A percentile compares a stretch with the other conserved stretches of the same genome.
phyloP scores from a whole-genome alignment of 2,113 vertebrate species.

The Silurus glanis region DNA sequence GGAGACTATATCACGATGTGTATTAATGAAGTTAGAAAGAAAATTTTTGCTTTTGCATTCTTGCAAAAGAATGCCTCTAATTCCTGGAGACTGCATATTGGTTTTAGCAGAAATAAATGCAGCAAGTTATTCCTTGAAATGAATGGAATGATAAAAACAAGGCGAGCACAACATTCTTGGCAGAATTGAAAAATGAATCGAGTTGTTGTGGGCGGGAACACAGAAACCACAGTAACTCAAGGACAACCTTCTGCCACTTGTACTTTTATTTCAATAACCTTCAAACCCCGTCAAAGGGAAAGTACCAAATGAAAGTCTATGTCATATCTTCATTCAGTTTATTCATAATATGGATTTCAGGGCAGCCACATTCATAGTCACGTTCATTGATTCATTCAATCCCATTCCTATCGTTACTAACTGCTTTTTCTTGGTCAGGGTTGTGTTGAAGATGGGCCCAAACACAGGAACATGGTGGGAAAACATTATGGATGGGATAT shows the following conservation, averaged over 20 bases:
- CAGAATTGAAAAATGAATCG: not conserved
- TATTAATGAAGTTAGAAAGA: slow-evolving; percentile 12
- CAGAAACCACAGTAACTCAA: not conserved
- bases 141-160: slow-evolving; percentile 26
- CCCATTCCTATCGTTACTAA: not conserved
- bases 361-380: not conserved
- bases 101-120: slow-evolving; percentile 21
- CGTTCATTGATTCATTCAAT: not conserved
- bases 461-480: not conserved
- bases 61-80: slow-evolving; percentile 42
- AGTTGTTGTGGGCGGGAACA: slow-evolving; percentile 19
- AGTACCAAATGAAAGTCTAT: not conserved
- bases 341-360: not conserved
- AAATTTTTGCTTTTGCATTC: slow-evolving; percentile 22
- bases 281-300: slow-evolving; percentile 10
- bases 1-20: not conserved
- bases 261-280: slow-evolving; percentile 2
- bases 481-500: not conserved
- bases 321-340: not conserved
- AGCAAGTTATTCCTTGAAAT: slow-evolving; percentile 35
- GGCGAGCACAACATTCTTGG: slow-evolving; percentile 4
- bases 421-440: not conserved
- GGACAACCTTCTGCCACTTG: not conserved
- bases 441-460: not conserved
- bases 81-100: slow-evolving; percentile 35